These are phyloP conservation scores for Nannobrachium achirus DNA, from an alignment of 2,113 vertebrate genomes.

Conservation along the genomic window DNA sequence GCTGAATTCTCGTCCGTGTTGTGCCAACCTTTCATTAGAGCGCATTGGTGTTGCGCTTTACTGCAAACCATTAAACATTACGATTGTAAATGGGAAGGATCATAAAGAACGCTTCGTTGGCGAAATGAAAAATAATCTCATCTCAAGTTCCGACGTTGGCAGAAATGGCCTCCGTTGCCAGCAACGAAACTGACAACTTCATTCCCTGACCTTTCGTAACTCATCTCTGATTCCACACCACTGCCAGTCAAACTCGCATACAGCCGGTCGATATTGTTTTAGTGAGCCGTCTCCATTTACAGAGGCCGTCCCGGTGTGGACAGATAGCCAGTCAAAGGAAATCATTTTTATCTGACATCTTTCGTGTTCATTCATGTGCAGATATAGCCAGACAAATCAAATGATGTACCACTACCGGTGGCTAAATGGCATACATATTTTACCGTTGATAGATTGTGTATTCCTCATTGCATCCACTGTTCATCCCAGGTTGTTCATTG, in stretches of 20 bases:
- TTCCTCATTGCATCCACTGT: no score
- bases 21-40: constrained; percentile 15
- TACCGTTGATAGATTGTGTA: no score
- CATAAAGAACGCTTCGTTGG: constrained; percentile 27
- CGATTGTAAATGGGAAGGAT: constrained; percentile 43
- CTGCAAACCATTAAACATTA: constrained; percentile 47
- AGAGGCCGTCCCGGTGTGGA: constrained; percentile 16
- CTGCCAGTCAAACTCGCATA: constrained; percentile 43
- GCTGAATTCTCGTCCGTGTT: neutral
- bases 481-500: no score
- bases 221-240: constrained; percentile 43
- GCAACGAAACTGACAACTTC: constrained; percentile 49
- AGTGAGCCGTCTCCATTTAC: constrained; percentile 28
- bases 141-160: constrained; percentile 31
- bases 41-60: constrained; percentile 35
- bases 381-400: no score
- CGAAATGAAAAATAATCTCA: constrained; percentile 51
- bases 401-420: no score
- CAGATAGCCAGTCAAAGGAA: neutral
- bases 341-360: neutral
- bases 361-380: neutral
- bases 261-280: constrained; percentile 62
- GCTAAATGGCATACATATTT: no score
- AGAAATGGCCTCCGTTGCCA: constrained; percentile 16
- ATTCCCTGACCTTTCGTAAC: constrained; percentile 57